Evolutionary conservation across 2,113 vertebrate genomes (phyloP).

Genomic region (Scortum barcoo): DNA sequence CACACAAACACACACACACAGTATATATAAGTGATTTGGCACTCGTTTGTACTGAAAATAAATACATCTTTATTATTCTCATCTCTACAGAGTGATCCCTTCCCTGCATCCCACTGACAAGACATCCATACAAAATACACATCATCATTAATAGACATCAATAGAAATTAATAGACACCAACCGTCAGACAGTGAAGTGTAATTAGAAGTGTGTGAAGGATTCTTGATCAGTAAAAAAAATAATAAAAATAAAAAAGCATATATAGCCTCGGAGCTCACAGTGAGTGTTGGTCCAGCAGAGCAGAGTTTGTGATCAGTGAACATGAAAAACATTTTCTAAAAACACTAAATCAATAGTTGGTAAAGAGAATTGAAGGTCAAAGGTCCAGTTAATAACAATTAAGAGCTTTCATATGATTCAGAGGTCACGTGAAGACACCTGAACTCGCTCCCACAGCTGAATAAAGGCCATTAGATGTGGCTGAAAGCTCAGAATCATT

Average conservation of each 20-base stretch:
- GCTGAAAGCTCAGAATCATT: constrained; percentile 26
- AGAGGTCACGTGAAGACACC: constrained; percentile 8
- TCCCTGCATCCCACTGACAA: constrained; percentile 66
- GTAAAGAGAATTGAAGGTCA: constrained; percentile 16
- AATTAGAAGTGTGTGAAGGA: constrained; percentile 49
- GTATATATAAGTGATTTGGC: neutral
- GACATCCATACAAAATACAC: constrained; percentile 72
- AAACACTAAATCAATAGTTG: constrained; percentile 16
- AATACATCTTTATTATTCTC: constrained; percentile 87
- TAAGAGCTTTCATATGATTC: neutral
- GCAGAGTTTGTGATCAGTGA: constrained; percentile 32
- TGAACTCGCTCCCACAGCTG: neutral
- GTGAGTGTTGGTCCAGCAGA: constrained; percentile 55
- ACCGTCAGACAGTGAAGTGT: constrained; percentile 43
- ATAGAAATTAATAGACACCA: constrained; percentile 61
- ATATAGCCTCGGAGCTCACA: constrained; percentile 6
- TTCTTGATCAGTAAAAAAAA: constrained; percentile 26
- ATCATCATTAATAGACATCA: constrained; percentile 50
- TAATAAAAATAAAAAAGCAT: constrained; percentile 2
- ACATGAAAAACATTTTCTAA: constrained; percentile 23
- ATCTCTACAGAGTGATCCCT: constrained; percentile 76
- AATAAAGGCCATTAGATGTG: neutral
- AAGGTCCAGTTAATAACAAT: constrained; percentile 22
- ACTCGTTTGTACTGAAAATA: constrained; percentile 81
- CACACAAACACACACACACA: neutral